A percentile compares a stretch with the other conserved stretches of the same genome.
Conservation (phyloP, 2,113 vertebrate species). For the Gavia stellata region DNA sequence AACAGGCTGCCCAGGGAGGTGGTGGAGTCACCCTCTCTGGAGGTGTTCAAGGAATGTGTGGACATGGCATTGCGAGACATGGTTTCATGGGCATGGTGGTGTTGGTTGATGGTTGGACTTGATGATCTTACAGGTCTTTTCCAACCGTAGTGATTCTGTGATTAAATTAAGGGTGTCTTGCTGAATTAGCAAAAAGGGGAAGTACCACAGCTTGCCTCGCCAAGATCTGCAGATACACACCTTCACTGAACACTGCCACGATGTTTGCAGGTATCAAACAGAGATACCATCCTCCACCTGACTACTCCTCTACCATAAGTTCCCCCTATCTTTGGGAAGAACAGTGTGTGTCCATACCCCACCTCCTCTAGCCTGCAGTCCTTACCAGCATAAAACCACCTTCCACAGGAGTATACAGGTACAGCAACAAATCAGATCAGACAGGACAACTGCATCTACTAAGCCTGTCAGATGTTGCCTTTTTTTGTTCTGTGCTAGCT, state of each 20-base stretch:
- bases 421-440: neutral
- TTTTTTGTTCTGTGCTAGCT: neutral
- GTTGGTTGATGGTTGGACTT: too few species aligned
- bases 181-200: neutral
- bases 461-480: neutral
- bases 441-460: fast-evolving
- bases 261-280: neutral
- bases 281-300: too few species aligned
- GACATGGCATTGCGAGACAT: too few species aligned
- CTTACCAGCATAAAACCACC: neutral
- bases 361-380: neutral
- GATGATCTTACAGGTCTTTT: too few species aligned
- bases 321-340: neutral
- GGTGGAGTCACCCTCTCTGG: too few species aligned
- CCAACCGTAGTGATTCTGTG: too few species aligned
- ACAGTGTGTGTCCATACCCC: fast-evolving
- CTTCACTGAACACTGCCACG: neutral
- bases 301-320: neutral
- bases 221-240: neutral
- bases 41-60: too few species aligned
- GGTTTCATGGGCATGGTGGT: too few species aligned
- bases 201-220: neutral
- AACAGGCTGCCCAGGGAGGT: too few species aligned
- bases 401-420: neutral
- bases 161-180: neutral